phyloP scores from a whole-genome alignment of 1,140 invertebrate genomes.

The Zaprionus gabonicus region DNA sequence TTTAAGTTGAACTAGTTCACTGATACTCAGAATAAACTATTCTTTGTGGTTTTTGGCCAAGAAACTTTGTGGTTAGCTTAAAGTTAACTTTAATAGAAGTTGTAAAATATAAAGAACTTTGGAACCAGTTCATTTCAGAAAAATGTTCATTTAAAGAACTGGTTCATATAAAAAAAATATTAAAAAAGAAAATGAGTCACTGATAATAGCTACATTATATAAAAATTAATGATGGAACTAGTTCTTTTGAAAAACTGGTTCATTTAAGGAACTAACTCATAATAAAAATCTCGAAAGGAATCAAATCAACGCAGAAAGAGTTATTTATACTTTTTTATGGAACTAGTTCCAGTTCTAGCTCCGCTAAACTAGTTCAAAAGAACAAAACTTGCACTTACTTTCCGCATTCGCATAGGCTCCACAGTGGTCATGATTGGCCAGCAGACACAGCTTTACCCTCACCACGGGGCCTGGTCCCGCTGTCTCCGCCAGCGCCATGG shows the following conservation, averaged over 20 bases:
- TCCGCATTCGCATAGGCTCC: constrained; percentile 92
- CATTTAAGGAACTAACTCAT: neutral
- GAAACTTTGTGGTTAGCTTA: no score
- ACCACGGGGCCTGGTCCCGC: constrained; percentile 88
- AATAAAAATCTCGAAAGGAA: neutral
- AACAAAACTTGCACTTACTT: constrained; percentile 87
- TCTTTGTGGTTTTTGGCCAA: no score
- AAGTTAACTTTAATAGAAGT: no score
- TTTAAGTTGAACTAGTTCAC: no score
- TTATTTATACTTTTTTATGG: neutral
- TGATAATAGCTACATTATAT: no score
- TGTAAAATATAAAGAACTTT: no score
- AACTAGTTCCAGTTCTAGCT: neutral
- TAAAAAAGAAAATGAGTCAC: neutral
- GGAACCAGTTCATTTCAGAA: neutral
- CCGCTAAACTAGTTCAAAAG: neutral
- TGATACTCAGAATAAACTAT: no score
- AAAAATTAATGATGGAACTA: neutral
- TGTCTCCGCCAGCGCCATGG: constrained; percentile 85
- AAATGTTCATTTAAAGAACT: neutral
- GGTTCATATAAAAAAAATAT: neutral
- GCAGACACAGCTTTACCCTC: constrained; percentile 91
- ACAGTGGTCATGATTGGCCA: constrained; percentile 91
- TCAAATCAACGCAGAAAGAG: no score
- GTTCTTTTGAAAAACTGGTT: neutral